A percentile compares a stretch with the other conserved stretches of the same genome.
Evolutionary conservation across 2,888 invertebrate genomes (phyloP).

Genomic region (Drosophila borealis): DNA sequence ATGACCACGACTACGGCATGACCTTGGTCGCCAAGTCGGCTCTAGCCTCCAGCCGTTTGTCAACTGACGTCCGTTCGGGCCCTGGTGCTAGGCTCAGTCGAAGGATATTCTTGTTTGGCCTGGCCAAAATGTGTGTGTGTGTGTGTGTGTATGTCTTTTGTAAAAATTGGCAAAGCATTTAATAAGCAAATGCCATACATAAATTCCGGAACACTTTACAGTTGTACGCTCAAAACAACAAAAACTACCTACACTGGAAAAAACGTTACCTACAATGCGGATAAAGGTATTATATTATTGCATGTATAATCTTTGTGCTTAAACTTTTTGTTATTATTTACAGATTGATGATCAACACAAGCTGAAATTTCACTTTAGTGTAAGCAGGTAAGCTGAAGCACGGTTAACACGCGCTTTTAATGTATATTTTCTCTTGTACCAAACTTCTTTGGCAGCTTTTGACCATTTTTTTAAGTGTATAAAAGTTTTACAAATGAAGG

Average conservation of each 20-base stretch:
- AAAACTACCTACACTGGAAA: background rate
- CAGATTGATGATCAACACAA: too few relatives aligned
- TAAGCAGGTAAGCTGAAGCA: too few relatives aligned
- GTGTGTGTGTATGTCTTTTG: constrained; percentile 6
- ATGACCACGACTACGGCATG: constrained; percentile 55
- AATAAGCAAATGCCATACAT: constrained; percentile 42
- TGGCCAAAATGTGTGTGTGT: background rate
- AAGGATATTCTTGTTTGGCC: constrained; percentile 17
- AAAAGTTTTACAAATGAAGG: constrained; percentile 36
- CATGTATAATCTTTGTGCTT: too few relatives aligned
- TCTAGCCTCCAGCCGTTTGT: constrained; percentile 43
- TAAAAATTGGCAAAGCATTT: constrained; percentile 45
- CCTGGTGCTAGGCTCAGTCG: constrained; percentile 6
- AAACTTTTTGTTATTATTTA: too few relatives aligned
- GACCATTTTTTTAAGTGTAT: background rate
- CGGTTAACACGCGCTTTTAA: too few relatives aligned
- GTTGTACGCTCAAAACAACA: constrained; percentile 8
- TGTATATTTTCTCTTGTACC: too few relatives aligned
- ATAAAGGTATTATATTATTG: too few relatives aligned
- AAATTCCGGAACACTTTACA: constrained; percentile 33
- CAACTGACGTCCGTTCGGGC: constrained; percentile 39
- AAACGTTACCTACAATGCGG: too few relatives aligned
- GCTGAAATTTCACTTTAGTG: too few relatives aligned
- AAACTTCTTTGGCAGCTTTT: background rate
- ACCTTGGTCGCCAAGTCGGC: constrained; percentile 55